A percentile compares a stretch with the other conserved stretches of the same genome.
Evolutionary conservation across 2,797 vertebrate genomes (phyloP).

Genomic region (Lepilemur ruficaudatus): DNA sequence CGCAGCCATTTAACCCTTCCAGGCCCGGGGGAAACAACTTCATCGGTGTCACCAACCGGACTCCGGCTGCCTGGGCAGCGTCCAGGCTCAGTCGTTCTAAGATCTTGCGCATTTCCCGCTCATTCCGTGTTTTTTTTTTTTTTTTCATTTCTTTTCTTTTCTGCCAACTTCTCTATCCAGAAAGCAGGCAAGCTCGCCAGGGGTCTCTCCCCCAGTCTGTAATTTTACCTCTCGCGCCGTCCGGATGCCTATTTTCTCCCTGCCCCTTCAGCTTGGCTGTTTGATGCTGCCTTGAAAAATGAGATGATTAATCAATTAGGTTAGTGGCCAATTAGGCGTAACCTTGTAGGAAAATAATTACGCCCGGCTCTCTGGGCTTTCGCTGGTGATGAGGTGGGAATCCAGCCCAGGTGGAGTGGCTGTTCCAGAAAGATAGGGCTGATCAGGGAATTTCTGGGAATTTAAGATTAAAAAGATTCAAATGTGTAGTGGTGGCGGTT

Average conservation of each 20-base stretch:
- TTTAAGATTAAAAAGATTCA: slow-evolving; percentile 60
- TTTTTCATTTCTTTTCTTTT: background rate
- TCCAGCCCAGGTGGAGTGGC: slow-evolving; percentile 66
- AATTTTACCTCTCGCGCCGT: slow-evolving; percentile 4
- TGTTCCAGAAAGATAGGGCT: slow-evolving; percentile 47
- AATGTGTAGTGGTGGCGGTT: background rate
- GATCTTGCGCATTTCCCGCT: background rate
- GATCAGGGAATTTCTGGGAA: slow-evolving; percentile 52
- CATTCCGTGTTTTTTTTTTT: background rate
- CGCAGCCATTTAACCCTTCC: slow-evolving; percentile 67
- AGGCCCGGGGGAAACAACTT: slow-evolving; percentile 69
- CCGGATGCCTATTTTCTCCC: slow-evolving; percentile 6
- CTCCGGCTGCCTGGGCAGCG: slow-evolving; percentile 23
- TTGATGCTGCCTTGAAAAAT: slow-evolving; percentile 64
- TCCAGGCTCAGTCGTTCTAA: slow-evolving; percentile 24
- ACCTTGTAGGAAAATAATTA: slow-evolving; percentile 82
- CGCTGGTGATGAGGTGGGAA: slow-evolving; percentile 54
- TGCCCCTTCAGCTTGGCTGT: slow-evolving; percentile 57
- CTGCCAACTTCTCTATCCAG: background rate
- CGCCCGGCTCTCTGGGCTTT: slow-evolving; percentile 57
- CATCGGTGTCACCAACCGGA: background rate
- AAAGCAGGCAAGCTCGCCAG: slow-evolving; percentile 43
- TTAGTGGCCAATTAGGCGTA: slow-evolving; percentile 83
- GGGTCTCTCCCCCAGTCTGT: background rate
- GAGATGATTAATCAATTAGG: slow-evolving; percentile 81